Base-by-base conservation (phyloP, 2,888 invertebrate genomes). In the Tachina fera region DNA sequence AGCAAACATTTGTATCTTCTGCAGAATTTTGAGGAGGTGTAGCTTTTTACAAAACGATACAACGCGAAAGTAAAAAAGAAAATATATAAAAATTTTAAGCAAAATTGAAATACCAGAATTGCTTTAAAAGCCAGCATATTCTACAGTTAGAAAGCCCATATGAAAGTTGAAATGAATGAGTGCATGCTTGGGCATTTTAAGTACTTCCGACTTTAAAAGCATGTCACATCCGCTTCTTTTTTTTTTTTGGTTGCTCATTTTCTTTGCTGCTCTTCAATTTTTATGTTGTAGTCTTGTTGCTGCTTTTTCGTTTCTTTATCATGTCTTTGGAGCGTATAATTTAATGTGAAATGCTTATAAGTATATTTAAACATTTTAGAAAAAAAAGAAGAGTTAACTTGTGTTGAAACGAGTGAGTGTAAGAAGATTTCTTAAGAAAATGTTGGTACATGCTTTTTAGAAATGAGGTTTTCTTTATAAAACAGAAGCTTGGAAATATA, bases 121-220 rank as follows among this genome's bases (percentile, higher is more conserved):
- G 75, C 22, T 78, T 58, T 67, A 22, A 41, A 39, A 41, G 14
- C n/a, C 51, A 22, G 14, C n/a, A n/a, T 14, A 47, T 31, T 58
- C 67, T 56, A 39, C 14, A 67, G 51, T 19, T 51, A n/a, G 31
- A 53, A 75, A 45, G 10, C 22, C 16, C 31, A 31, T 14, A 31
- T 3, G 53, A 16, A 65, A 19, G 3, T 8, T 41, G 31, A 11
- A 80, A 76, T 79, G 87, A 89, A 86, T 89, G 88, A 89, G 85
- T 89, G 90, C 91, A 90, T 90, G 91, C 91, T 89, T 91, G 89
- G 89, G 89, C 91, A 90, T 86, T 86, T 86, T 92, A 91, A 92
- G 92, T 91, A 92, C 91, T 91, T 91, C 92, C 91, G 91, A 92
- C 91, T 91, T 92, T 92, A 91, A 91, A 91, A 91, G 91, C 91